Base-by-base conservation (phyloP, 2,888 invertebrate genomes). In the Ligdia adustata region DNA sequence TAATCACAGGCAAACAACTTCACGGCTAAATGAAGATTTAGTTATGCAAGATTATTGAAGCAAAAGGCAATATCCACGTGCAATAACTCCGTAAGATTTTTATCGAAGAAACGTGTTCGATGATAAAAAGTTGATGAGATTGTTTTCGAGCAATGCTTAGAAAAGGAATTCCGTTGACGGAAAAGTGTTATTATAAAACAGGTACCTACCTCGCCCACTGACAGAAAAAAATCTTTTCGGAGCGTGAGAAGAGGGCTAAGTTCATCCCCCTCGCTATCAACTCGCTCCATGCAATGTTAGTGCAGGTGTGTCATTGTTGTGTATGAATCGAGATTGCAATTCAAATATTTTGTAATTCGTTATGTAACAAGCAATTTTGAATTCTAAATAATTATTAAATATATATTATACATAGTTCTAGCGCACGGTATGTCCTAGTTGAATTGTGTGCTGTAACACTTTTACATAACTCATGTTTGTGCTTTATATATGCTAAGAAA, bases 241-340 rank as follows among this genome's bases (percentile, higher is more conserved):
- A 73, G 65, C 77, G 76, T 79, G 77, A 76, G 77, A 78, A 78
- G 71, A 75, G 74, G 69, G 62, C 61, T 61, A 62, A 62, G 64
- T 64, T 64, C 66, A 72, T 63, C 75, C 78, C 73, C 71, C 69
- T 59, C 73, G 70, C 69, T 59, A 66, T 73, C 26, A 38, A 42
- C 16, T 18, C 42, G 65, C 71, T 57, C 70, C 22, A 22, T 34
- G n/a, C n/a, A 44, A 47, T 40, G 55, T 33, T 18, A 50, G 73
- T 77, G 81, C 65, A 70, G 66, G 69, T 66, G 71, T 64, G 52
- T 67, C 61, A 58, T n/a, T n/a, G n/a, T n/a, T n/a, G n/a, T n/a
- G n/a, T n/a, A n/a, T n/a, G n/a, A n/a, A n/a, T n/a, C n/a, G n/a
- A n/a, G n/a, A n/a, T n/a, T n/a, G n/a, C n/a, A n/a, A n/a, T n/a